A percentile compares a stretch with the other conserved stretches of the same genome.
Conservation (phyloP, 35 echinoderm and acorn worm species). For the Holothuria glaberrima region DNA sequence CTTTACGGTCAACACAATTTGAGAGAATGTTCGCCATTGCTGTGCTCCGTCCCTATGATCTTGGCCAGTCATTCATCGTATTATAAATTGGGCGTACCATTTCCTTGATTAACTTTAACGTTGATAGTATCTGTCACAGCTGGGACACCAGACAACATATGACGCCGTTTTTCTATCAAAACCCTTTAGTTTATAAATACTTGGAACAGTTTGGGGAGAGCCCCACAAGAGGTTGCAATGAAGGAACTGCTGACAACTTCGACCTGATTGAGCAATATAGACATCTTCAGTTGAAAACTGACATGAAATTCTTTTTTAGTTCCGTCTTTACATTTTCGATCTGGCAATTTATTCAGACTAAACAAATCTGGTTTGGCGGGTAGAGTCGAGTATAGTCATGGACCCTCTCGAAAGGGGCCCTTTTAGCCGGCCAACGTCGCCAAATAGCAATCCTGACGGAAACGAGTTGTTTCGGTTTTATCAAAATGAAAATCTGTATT, state of each 20-base stretch:
- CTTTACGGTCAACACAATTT: too few species aligned
- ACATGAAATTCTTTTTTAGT: too few species aligned
- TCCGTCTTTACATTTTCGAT: slow-evolving; percentile 18
- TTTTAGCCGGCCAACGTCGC: too few species aligned
- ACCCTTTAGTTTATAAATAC: slow-evolving; percentile 1
- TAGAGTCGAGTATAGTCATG: too few species aligned
- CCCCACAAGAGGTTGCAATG: not conserved
- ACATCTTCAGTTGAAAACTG: too few species aligned
- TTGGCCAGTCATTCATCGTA: slow-evolving; percentile 15
- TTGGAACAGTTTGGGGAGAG: slow-evolving; percentile 15
- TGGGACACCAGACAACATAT: not conserved
- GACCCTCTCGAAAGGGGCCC: too few species aligned
- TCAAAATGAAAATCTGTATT: too few species aligned
- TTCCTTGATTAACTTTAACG: slow-evolving; percentile 15
- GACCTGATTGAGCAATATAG: too few species aligned
- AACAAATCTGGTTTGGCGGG: not conserved
- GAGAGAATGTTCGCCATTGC: too few species aligned
- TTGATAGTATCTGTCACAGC: slow-evolving; percentile 33
- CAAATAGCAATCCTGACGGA: too few species aligned
- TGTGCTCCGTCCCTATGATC: not conserved
- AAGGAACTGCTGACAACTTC: slow-evolving; percentile 10
- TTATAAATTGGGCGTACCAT: not conserved
- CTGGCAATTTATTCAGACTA: not conserved
- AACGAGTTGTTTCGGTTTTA: too few species aligned
- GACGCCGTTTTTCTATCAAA: slow-evolving; percentile 30